These are phyloP conservation scores for Arctopsyche grandis DNA, from an alignment of 1,140 invertebrate species.

Conservation along the genomic window DNA sequence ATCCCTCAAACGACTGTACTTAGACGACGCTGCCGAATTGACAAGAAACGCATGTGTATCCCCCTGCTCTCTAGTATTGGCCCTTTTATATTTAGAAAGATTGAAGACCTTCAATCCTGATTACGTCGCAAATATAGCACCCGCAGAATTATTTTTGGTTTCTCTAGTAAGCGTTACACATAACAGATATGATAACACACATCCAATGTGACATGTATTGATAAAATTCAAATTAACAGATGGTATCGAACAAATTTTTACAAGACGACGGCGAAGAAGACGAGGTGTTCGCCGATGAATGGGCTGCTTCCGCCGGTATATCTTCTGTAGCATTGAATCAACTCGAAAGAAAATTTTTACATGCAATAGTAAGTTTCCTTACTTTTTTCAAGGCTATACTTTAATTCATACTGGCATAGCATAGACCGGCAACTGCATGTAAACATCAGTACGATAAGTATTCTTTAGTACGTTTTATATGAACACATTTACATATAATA, in stretches of 20 bases:
- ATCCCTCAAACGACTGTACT: slow-evolving; percentile 82
- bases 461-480: too few relatives aligned
- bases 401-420: too few relatives aligned
- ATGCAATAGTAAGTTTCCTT: slow-evolving; percentile 82
- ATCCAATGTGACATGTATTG: too few relatives aligned
- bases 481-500: too few relatives aligned
- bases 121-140: slow-evolving; percentile 82
- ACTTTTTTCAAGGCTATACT: slow-evolving; percentile 30
- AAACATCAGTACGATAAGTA: too few relatives aligned
- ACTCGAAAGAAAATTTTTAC: slow-evolving; percentile 88
- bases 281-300: slow-evolving; percentile 88
- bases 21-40: slow-evolving; percentile 81
- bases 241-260: slow-evolving; percentile 95
- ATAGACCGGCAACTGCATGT: too few relatives aligned
- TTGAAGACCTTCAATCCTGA: slow-evolving; percentile 82
- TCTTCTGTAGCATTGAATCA: slow-evolving; percentile 80
- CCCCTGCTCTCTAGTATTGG: slow-evolving; percentile 83
- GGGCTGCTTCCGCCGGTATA: slow-evolving; percentile 84
- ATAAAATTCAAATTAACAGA: too few relatives aligned
- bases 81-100: slow-evolving; percentile 88
- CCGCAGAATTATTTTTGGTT: slow-evolving; percentile 91
- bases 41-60: slow-evolving; percentile 85
- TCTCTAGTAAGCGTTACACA: slow-evolving; percentile 79
- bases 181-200: too few relatives aligned
- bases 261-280: slow-evolving; percentile 92